Evolutionary conservation across 2,113 vertebrate genomes (phyloP).

Genomic region (Sterrhoptilus dennistouni): DNA sequence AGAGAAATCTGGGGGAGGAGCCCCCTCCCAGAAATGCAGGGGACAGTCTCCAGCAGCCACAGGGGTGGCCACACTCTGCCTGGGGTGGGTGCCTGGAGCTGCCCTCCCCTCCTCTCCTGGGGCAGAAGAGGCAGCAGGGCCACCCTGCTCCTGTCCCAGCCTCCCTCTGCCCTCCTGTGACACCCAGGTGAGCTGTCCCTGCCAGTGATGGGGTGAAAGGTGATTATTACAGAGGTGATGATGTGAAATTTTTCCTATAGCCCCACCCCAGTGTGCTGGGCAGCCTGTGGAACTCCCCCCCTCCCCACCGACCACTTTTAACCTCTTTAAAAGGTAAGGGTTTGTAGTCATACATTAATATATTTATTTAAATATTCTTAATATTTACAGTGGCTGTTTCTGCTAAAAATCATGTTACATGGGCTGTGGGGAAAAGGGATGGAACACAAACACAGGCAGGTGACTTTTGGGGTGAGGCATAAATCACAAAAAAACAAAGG

Average conservation of each 20-base stretch:
- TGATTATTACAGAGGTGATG: background rate
- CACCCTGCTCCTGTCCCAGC: background rate
- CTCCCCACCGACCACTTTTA: background rate
- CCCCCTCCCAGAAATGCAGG: background rate
- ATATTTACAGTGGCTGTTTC: slow-evolving; percentile 43
- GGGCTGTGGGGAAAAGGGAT: background rate
- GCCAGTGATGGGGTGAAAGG: background rate
- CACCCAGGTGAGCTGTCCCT: background rate
- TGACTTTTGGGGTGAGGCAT: background rate
- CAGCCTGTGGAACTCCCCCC: background rate
- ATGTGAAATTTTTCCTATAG: fast-evolving
- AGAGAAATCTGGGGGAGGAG: background rate
- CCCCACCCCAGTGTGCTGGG: background rate
- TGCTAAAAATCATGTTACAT: slow-evolving; percentile 9
- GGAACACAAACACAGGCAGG: background rate
- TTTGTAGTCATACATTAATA: background rate
- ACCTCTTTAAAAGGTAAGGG: slow-evolving; percentile 7
- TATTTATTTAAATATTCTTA: slow-evolving; percentile 48
- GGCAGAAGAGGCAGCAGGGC: background rate
- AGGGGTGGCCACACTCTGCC: fast-evolving
- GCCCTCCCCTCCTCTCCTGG: background rate
- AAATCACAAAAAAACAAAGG: slow-evolving; percentile 18
- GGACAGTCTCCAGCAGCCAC: background rate
- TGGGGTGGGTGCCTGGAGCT: background rate
- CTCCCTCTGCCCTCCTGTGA: background rate